Conservation (phyloP, 2,797 vertebrate species). For the Passerculus sandwichensis region DNA sequence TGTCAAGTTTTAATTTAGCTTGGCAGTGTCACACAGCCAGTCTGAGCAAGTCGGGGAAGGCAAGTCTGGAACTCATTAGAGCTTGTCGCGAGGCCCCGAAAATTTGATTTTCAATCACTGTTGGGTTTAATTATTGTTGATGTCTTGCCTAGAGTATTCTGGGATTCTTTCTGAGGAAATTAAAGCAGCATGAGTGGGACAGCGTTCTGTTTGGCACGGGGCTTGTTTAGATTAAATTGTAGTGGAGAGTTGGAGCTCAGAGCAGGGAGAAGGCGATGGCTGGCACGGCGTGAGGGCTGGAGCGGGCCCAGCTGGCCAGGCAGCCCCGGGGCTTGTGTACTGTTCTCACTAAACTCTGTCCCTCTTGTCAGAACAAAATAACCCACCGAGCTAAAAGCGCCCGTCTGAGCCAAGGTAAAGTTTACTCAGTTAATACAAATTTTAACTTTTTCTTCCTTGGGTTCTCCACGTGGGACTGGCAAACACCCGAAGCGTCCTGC, state of each 20-base stretch:
- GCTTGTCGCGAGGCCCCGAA: constrained; percentile 28
- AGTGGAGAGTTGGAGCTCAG: neutral
- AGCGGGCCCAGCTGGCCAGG: neutral
- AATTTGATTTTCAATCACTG: constrained; percentile 46
- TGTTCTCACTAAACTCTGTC: neutral
- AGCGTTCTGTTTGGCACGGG: constrained; percentile 13
- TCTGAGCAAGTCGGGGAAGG: neutral
- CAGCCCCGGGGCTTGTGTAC: neutral
- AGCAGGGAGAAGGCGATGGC: neutral
- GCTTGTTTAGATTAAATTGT: constrained; percentile 16
- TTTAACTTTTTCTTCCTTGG: neutral
- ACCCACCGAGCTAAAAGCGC: neutral
- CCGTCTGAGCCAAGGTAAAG: neutral
- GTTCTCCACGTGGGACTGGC: neutral
- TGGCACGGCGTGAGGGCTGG: neutral
- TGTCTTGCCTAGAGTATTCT: constrained; percentile 38
- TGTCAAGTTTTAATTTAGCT: constrained; percentile 34
- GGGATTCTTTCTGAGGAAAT: constrained; percentile 63
- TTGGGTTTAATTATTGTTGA: constrained; percentile 67
- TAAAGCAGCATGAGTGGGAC: constrained; percentile 33
- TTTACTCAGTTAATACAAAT: neutral
- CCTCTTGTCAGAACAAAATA: neutral
- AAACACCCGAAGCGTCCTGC: neutral
- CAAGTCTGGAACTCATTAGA: constrained; percentile 68
- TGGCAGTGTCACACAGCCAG: constrained; percentile 19